Conservation (phyloP, 2,888 invertebrate genomes). For the Eustalomyia histrio region DNA sequence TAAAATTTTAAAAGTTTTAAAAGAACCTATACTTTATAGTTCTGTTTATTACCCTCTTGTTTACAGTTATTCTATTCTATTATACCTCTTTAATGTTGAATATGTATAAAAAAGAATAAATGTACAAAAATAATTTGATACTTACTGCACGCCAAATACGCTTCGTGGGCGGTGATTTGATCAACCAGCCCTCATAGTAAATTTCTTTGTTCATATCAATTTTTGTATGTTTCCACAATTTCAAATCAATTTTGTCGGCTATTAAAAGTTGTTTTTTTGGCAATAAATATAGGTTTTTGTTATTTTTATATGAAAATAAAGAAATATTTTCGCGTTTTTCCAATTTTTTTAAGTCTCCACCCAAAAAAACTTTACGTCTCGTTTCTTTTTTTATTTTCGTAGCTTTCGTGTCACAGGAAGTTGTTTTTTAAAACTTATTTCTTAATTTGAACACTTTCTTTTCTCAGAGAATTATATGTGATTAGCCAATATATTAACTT, state of each 20-base stretch:
- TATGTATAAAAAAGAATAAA: slow-evolving; percentile 13
- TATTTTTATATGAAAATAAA: not conserved
- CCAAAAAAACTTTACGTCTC: slow-evolving; percentile 52
- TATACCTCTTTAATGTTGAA: not conserved
- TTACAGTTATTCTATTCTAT: slow-evolving; percentile 5
- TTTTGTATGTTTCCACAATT: slow-evolving; percentile 66
- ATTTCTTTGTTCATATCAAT: slow-evolving; percentile 69
- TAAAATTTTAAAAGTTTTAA: too few species aligned
- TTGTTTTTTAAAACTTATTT: slow-evolving; percentile 6
- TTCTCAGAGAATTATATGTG: not conserved
- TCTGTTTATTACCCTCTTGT: not conserved
- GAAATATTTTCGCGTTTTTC: slow-evolving; percentile 24
- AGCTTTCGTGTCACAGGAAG: slow-evolving; percentile 55
- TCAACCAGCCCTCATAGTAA: slow-evolving; percentile 93
- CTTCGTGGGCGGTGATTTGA: slow-evolving; percentile 96
- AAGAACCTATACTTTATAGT: too few species aligned
- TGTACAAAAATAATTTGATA: slow-evolving; percentile 69
- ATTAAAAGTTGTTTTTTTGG: slow-evolving; percentile 7
- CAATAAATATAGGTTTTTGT: slow-evolving; percentile 5
- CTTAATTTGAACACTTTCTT: not conserved
- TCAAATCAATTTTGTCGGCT: slow-evolving; percentile 66
- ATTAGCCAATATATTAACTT: not conserved
- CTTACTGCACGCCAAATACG: slow-evolving; percentile 96
- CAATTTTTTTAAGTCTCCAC: slow-evolving; percentile 51
- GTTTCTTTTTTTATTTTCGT: slow-evolving; percentile 39